These are phyloP conservation scores for Acipenser ruthenus DNA, from an alignment of 2,797 vertebrate species.

Conservation along the genomic window DNA sequence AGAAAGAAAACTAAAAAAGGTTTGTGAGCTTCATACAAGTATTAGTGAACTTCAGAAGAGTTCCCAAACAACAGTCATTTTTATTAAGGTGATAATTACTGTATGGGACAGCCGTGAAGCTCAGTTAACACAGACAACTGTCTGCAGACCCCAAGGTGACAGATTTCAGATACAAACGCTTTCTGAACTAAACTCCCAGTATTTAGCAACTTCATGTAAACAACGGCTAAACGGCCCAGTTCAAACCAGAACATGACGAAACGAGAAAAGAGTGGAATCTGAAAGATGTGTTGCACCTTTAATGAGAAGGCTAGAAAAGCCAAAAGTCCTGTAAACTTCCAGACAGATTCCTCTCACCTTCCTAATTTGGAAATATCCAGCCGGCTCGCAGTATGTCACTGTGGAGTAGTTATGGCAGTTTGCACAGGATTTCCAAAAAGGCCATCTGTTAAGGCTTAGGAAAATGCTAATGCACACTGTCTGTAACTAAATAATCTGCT, in stretches of 20 bases:
- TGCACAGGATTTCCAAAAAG: conserved; percentile 9
- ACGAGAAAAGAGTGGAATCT: conserved; percentile 8
- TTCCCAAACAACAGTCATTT: not conserved
- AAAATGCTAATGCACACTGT: conserved; percentile 17
- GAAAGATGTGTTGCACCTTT: conserved; percentile 1
- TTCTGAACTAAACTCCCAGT: not conserved
- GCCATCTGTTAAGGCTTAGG: conserved; percentile 7
- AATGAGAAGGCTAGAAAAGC: not conserved
- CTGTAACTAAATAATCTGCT: conserved; percentile 9
- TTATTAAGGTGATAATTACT: not conserved
- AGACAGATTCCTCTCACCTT: conserved; percentile 12
- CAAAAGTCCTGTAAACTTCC: conserved; percentile 2
- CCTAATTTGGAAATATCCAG: conserved; percentile 12
- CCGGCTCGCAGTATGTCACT: conserved; percentile 2
- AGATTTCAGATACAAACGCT: not conserved
- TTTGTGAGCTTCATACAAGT: too few relatives aligned
- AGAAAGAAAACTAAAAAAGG: too few relatives aligned
- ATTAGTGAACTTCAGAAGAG: too few relatives aligned
- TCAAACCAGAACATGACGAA: not conserved
- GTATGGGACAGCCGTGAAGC: not conserved
- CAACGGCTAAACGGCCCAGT: not conserved
- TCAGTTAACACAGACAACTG: conserved; percentile 3
- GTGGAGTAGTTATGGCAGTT: not conserved
- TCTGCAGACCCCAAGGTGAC: not conserved
- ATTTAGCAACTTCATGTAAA: not conserved